Evolutionary conservation across 1,140 invertebrate genomes (phyloP).

Genomic region (Lutraria rhynchaena): DNA sequence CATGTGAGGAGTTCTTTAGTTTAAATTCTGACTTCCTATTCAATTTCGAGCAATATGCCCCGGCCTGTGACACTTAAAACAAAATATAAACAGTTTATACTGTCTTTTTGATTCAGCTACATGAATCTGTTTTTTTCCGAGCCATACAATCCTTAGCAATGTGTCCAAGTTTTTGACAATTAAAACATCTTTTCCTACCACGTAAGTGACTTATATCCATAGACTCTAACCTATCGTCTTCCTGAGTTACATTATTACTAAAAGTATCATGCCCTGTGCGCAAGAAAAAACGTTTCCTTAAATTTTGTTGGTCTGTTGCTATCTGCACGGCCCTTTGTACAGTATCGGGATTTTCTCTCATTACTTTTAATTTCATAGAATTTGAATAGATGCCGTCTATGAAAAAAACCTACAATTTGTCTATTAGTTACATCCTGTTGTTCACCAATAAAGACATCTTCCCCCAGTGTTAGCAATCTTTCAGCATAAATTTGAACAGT

Average conservation of each 20-base stretch:
- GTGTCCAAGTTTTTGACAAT: too few species aligned
- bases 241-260: not conserved
- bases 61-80: slow-evolving; percentile 18
- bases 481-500: slow-evolving; percentile 51
- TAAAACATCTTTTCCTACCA: not conserved
- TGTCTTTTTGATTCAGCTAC: not conserved
- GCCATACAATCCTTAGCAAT: not conserved
- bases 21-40: slow-evolving; percentile 1
- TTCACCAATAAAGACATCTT: slow-evolving; percentile 36
- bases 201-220: not conserved
- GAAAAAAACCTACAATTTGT: slow-evolving; percentile 50
- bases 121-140: not conserved
- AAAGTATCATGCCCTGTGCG: not conserved
- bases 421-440: not conserved
- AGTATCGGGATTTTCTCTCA: slow-evolving; percentile 40
- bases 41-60: slow-evolving; percentile 5
- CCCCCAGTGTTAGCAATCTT: slow-evolving; percentile 24
- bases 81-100: too few species aligned
- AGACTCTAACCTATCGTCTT: not conserved
- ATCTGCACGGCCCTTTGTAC: slow-evolving; percentile 14
- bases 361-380: slow-evolving; percentile 50
- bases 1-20: slow-evolving; percentile 7
- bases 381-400: slow-evolving; percentile 44
- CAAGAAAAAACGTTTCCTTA: slow-evolving; percentile 24
- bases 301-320: slow-evolving; percentile 43